Evolutionary conservation across 2,113 vertebrate species (phyloP), one percentile per base, ranked within the genome.

Genomic region (Onychostoma macrolepis): DNA sequence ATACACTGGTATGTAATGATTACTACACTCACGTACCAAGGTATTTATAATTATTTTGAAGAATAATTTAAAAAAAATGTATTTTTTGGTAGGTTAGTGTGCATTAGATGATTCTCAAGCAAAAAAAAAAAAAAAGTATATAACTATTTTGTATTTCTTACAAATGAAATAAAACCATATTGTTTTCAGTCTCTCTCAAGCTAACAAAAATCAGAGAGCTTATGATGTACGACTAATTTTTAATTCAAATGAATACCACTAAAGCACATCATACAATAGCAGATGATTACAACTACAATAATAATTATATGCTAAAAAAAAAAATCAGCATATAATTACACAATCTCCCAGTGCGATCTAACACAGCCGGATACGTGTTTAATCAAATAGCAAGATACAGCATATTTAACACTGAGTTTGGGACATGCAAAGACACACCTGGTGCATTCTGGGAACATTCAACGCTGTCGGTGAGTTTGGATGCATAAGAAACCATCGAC

Each of bases 391-490:
- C 12, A 26, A 30, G n/a, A 50, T 28, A 17, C 3, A 26, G 7
- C 24, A 77, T 77, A 26, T 45, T 26, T 80, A 8, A 74, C 61
- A 36, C 30, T 67, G 19, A 50, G 12, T 85, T 77, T 13, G 2
- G 21, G 24, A 3, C 9, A 13, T 56, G 12, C 41, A 81, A 61
- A 58, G 17, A 6, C 9, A 6, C 10, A 21, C 11, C 85, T 92
- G 95, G 96, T 95, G 94, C 93, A 94, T 95, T 94, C 95, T 95
- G 92, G 38, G 96, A 97, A 97, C 96, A 97, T 97, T 97, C 96
- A 97, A 97, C 96, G 96, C 96, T 97, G 96, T 97, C 96, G 96
- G 96, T 97, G 96, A 97, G 96, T 97, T 97, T 97, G 93, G 87
- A 92, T 91, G 90, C 92, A 93, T 89, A 92, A 94, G 92, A 96